A percentile compares a stretch with the other conserved stretches of the same genome.
phyloP scores from a whole-genome alignment of 64 coral and sea anemone species.

The Stichodactyla helianthus region DNA sequence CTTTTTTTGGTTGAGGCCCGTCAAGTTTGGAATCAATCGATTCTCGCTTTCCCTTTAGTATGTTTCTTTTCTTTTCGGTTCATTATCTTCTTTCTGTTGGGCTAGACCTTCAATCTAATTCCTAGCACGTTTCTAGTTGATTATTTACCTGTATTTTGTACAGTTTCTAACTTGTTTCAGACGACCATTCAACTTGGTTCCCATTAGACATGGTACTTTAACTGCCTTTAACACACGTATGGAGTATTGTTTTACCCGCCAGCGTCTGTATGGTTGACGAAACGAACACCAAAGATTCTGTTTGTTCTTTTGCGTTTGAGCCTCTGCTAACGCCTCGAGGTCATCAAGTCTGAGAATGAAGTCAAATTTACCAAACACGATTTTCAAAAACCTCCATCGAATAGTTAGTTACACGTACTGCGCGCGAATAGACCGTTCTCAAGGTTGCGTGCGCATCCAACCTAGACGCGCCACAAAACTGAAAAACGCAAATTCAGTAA shows the following conservation, averaged over 20 bases:
- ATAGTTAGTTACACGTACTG: too few relatives aligned
- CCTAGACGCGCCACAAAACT: too few relatives aligned
- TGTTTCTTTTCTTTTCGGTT: neutral
- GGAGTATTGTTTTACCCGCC: neutral
- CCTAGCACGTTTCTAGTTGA: neutral
- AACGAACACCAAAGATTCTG: neutral
- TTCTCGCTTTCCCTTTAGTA: neutral
- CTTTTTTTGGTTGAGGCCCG: neutral
- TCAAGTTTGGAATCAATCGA: too few relatives aligned
- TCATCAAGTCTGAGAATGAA: slow-evolving; percentile 5
- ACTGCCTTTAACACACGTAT: neutral
- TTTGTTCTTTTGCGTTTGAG: neutral
- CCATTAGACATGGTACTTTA: neutral
- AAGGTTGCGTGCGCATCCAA: too few relatives aligned
- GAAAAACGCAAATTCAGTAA: too few relatives aligned
- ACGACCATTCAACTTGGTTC: neutral
- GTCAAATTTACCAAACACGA: neutral
- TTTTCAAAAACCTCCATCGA: neutral
- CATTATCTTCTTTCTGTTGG: neutral
- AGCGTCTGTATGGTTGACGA: neutral
- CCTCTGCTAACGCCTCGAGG: neutral
- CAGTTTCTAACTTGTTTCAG: neutral
- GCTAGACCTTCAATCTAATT: neutral
- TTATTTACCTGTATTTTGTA: neutral
- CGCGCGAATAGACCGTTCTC: neutral